These are phyloP conservation scores for Bombus sibiricus DNA, from an alignment of 1,140 invertebrate species.

Conservation along the genomic window DNA sequence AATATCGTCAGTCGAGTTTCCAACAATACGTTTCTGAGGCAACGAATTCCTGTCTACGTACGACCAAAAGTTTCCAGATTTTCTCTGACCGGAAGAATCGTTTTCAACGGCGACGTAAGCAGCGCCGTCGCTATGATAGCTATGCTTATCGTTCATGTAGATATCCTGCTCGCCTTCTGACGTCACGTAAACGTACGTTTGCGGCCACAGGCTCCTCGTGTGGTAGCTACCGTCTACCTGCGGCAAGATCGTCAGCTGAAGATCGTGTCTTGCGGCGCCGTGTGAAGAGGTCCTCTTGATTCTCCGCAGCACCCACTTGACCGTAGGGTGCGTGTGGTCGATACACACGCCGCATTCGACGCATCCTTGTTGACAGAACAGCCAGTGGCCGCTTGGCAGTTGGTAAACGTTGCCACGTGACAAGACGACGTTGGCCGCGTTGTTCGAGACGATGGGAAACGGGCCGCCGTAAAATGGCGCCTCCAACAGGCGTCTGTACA, in stretches of 20 bases:
- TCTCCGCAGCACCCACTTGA: constrained; percentile 65
- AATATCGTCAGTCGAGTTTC: not conserved
- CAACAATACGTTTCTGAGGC: not conserved
- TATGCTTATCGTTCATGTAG: not conserved
- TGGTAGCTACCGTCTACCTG: constrained; percentile 42
- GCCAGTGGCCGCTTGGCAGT: constrained; percentile 66
- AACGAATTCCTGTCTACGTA: constrained; percentile 20
- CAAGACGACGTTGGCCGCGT: constrained; percentile 47
- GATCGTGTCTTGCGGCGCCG: constrained; percentile 52
- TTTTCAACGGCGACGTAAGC: constrained; percentile 4
- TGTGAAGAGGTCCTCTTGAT: constrained; percentile 46
- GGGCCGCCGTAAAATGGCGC: constrained; percentile 72
- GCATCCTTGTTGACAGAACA: constrained; percentile 74
- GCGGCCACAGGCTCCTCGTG: constrained; percentile 43
- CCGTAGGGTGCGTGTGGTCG: constrained; percentile 38
- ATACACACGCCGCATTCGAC: constrained; percentile 66
- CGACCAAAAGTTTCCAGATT: constrained; percentile 6
- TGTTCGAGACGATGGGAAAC: constrained; percentile 18
- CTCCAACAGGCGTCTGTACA: constrained; percentile 68
- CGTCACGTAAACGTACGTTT: constrained; percentile 59
- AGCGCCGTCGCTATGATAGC: not conserved
- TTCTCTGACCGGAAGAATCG: not conserved
- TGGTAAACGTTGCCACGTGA: constrained; percentile 70
- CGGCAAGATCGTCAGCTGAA: constrained; percentile 67
- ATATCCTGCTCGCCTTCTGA: constrained; percentile 15